Evolutionary conservation across 2,113 vertebrate species (phyloP).

Genomic region (Platycercus adscitus): DNA sequence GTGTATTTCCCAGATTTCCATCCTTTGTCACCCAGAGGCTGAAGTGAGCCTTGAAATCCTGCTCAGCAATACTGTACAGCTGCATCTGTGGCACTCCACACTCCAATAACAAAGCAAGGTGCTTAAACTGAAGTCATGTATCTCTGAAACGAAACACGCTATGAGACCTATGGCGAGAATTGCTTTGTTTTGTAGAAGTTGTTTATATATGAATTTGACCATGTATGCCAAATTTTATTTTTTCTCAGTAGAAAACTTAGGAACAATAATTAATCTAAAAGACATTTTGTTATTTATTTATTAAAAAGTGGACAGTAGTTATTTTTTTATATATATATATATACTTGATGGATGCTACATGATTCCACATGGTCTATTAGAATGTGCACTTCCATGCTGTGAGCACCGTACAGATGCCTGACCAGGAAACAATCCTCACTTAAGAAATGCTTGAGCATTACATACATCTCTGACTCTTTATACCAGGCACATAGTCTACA

Average conservation of each 20-base stretch:
- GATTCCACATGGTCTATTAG: background rate
- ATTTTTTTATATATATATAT: background rate
- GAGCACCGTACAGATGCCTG: background rate
- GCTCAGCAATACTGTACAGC: background rate
- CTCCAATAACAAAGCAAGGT: background rate
- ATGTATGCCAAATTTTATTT: background rate
- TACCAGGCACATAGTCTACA: background rate
- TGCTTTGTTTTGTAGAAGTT: background rate
- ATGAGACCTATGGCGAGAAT: background rate
- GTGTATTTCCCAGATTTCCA: background rate
- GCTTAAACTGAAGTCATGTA: background rate
- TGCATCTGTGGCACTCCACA: background rate
- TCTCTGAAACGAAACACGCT: background rate
- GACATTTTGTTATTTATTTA: background rate
- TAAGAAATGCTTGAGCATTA: background rate
- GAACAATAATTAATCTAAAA: background rate
- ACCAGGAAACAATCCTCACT: background rate
- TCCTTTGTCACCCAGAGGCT: background rate
- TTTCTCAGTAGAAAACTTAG: background rate
- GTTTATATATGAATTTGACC: background rate
- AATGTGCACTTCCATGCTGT: background rate
- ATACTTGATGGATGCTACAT: background rate
- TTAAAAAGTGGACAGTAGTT: background rate
- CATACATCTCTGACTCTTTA: background rate
- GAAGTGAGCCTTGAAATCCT: background rate